Evolutionary conservation across 2,113 vertebrate species (phyloP).

Genomic region (Pipa parva): DNA sequence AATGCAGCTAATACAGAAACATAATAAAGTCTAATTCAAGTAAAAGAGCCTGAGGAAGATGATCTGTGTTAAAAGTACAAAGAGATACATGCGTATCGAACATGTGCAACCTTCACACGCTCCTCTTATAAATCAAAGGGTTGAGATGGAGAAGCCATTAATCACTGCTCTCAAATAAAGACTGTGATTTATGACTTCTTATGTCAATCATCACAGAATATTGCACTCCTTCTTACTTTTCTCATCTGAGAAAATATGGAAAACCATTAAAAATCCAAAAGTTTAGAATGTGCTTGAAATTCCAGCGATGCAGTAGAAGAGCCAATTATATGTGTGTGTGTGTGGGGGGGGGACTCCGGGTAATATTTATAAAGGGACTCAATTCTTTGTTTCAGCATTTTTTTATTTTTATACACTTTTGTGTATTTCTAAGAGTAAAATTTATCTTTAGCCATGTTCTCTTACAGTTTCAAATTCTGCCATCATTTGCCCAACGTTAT

Average conservation of each 20-base stretch:
- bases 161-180: slow-evolving; percentile 42
- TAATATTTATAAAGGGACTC: too few relatives aligned
- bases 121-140: slow-evolving; percentile 41
- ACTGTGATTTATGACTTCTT: slow-evolving; percentile 43
- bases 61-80: slow-evolving; percentile 33
- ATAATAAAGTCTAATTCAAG: slow-evolving; percentile 42
- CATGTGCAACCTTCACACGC: slow-evolving; percentile 42
- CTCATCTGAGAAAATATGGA: slow-evolving; percentile 6
- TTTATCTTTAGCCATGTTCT: too few relatives aligned
- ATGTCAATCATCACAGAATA: slow-evolving; percentile 38
- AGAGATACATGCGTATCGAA: slow-evolving; percentile 44
- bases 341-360: too few relatives aligned
- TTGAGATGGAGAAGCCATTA: slow-evolving; percentile 41
- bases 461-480: too few relatives aligned
- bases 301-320: background rate
- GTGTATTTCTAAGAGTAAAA: too few relatives aligned
- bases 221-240: slow-evolving; percentile 2
- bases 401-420: too few relatives aligned
- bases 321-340: too few relatives aligned
- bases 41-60: slow-evolving; percentile 43
- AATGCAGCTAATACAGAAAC: slow-evolving; percentile 40
- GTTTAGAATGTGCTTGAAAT: slow-evolving; percentile 23
- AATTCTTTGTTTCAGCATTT: too few relatives aligned
- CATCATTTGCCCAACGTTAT: too few relatives aligned
- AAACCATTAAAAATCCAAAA: slow-evolving; percentile 3